These are phyloP conservation scores for Phenganax subtilis DNA, from an alignment of 92 coral and sea anemone genomes.

Conservation along the genomic window DNA sequence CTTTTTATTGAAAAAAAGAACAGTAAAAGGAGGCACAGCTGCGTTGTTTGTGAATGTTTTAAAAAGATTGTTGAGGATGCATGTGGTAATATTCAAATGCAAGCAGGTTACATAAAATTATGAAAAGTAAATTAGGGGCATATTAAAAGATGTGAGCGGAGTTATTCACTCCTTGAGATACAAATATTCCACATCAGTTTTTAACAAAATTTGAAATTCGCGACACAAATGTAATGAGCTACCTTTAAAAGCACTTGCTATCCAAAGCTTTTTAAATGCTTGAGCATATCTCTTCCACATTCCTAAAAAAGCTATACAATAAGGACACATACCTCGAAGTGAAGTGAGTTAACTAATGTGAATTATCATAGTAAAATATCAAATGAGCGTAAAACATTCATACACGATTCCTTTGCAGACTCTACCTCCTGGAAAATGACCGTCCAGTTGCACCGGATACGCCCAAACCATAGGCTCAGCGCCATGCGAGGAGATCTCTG, in stretches of 20 bases:
- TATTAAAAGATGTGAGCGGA: no score
- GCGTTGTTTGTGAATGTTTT: not conserved
- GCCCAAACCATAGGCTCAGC: slow-evolving; percentile 89
- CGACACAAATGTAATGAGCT: no score
- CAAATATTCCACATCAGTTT: no score
- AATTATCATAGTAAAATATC: not conserved
- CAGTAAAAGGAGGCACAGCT: not conserved
- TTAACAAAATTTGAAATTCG: no score
- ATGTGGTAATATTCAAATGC: no score
- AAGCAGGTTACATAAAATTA: no score
- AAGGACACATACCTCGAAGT: not conserved
- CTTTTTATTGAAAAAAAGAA: not conserved
- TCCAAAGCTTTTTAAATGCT: slow-evolving; percentile 64
- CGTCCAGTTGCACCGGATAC: slow-evolving; percentile 49
- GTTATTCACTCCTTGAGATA: no score
- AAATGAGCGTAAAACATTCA: not conserved
- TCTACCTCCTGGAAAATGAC: slow-evolving; percentile 58
- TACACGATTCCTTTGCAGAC: not conserved
- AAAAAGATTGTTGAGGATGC: not conserved
- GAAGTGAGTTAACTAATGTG: not conserved
- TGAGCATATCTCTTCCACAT: slow-evolving; percentile 66
- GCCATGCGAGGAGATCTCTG: slow-evolving; percentile 22
- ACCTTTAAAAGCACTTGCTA: slow-evolving; percentile 88
- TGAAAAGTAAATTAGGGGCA: no score
- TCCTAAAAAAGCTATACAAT: slow-evolving; percentile 29